Percentiles rank a stretch among this genome's conserved stretches.
Evolutionary conservation across 2,888 invertebrate species (phyloP).

Genomic region (Autographa gamma): DNA sequence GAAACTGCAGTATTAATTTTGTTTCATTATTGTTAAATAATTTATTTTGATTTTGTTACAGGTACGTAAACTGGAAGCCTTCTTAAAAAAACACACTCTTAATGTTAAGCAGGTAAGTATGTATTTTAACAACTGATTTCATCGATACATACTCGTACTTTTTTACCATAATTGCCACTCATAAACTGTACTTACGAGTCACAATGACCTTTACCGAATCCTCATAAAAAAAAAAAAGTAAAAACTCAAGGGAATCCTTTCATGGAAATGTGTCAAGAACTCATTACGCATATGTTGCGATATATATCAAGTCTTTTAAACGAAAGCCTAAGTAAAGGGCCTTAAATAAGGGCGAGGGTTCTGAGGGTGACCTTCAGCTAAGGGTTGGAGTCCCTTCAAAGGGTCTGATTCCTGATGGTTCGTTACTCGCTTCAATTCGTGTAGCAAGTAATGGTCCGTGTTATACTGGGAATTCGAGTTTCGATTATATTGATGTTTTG

Average conservation of each 20-base stretch:
- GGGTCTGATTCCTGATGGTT: slow-evolving; percentile 1
- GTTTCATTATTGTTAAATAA: no score
- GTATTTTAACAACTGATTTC: no score
- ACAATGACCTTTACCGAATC: background rate
- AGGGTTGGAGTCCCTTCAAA: slow-evolving; percentile 25
- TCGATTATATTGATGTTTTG: background rate
- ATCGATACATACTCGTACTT: no score
- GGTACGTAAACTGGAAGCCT: no score
- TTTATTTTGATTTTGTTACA: no score
- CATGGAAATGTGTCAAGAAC: background rate
- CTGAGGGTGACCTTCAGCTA: slow-evolving; percentile 34
- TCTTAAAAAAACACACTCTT: no score
- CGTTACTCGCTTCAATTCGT: background rate
- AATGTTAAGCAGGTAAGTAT: no score
- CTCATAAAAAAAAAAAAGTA: background rate
- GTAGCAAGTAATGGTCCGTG: background rate
- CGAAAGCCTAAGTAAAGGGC: slow-evolving; percentile 19
- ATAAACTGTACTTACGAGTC: background rate
- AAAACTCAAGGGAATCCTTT: slow-evolving; percentile 3
- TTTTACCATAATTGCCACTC: background rate
- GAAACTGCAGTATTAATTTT: no score
- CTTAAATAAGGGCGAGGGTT: slow-evolving; percentile 27
- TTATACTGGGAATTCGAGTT: background rate
- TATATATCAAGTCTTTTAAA: slow-evolving; percentile 5
- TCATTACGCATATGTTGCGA: background rate